Percentiles rank a stretch among this genome's conserved stretches.
phyloP scores from a whole-genome alignment of 2,113 vertebrate genomes.

The Seriola aureovittata region DNA sequence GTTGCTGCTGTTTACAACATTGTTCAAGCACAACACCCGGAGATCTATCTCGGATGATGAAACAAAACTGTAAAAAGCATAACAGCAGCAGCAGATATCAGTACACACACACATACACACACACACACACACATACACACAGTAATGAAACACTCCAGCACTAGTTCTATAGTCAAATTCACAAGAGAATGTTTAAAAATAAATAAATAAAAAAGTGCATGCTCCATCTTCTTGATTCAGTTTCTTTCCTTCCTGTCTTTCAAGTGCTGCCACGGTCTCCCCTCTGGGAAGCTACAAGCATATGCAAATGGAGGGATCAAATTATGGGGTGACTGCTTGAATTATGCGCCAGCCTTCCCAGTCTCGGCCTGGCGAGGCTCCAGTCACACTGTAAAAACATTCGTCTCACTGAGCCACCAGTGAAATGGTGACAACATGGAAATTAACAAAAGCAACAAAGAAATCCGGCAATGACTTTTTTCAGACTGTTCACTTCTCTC shows the following conservation, averaged over 20 bases:
- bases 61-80: constrained; percentile 15
- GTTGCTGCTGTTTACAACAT: constrained; percentile 47
- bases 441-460: constrained; percentile 48
- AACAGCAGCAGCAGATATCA: neutral
- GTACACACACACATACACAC: neutral
- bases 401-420: constrained; percentile 38
- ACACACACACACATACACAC: neutral
- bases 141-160: constrained; percentile 17
- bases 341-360: constrained; percentile 45
- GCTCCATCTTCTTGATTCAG: constrained; percentile 52
- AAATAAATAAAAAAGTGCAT: constrained; percentile 12
- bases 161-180: constrained; percentile 17
- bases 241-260: constrained; percentile 51
- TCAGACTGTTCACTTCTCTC: neutral
- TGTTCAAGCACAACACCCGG: constrained; percentile 38
- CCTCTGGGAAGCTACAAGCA: constrained; percentile 45
- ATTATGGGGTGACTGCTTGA: constrained; percentile 59
- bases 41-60: neutral
- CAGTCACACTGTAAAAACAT: constrained; percentile 51
- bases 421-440: constrained; percentile 48
- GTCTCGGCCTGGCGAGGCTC: constrained; percentile 44
- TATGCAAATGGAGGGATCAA: constrained; percentile 65
- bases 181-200: constrained; percentile 20
- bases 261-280: constrained; percentile 55
- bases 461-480: constrained; percentile 12